phyloP scores from a whole-genome alignment of 2,888 invertebrate species.

The Steromphala cineraria region DNA sequence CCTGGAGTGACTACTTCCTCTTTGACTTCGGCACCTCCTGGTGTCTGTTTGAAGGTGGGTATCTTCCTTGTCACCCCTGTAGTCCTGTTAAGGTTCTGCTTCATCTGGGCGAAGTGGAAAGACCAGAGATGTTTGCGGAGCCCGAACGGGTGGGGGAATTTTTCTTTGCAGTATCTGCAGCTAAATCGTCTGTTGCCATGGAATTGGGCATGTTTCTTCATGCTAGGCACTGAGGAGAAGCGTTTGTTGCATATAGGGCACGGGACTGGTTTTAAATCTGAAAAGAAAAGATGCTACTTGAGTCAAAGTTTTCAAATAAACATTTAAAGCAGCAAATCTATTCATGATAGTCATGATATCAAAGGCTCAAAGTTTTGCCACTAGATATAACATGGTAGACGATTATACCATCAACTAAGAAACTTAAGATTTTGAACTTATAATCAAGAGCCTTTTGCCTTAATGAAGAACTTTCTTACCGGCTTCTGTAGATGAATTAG shows the following conservation, averaged over 20 bases:
- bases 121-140: slow-evolving; percentile 37
- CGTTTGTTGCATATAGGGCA: slow-evolving; percentile 72
- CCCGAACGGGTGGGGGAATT: slow-evolving; percentile 44
- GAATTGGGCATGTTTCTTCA: slow-evolving; percentile 72
- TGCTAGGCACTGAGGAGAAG: slow-evolving; percentile 72
- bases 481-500: too few relatives aligned
- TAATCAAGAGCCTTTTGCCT: too few relatives aligned
- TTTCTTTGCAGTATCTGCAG: slow-evolving; percentile 55
- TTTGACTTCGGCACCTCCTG: too few relatives aligned
- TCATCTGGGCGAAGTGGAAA: background rate
- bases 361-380: too few relatives aligned
- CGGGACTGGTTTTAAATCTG: slow-evolving; percentile 44
- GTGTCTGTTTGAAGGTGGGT: background rate
- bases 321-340: too few relatives aligned
- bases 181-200: slow-evolving; percentile 60
- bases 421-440: too few relatives aligned
- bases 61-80: background rate
- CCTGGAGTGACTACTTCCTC: too few relatives aligned
- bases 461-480: too few relatives aligned
- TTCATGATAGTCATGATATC: too few relatives aligned
- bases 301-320: too few relatives aligned
- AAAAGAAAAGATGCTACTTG: slow-evolving; percentile 29
- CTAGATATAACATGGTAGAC: too few relatives aligned
- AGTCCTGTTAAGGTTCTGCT: slow-evolving; percentile 5
- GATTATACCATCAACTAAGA: too few relatives aligned